A percentile compares a stretch with the other conserved stretches of the same genome.
Evolutionary conservation across 2,113 vertebrate species (phyloP).

Genomic region (Phalacrocorax aristotelis): DNA sequence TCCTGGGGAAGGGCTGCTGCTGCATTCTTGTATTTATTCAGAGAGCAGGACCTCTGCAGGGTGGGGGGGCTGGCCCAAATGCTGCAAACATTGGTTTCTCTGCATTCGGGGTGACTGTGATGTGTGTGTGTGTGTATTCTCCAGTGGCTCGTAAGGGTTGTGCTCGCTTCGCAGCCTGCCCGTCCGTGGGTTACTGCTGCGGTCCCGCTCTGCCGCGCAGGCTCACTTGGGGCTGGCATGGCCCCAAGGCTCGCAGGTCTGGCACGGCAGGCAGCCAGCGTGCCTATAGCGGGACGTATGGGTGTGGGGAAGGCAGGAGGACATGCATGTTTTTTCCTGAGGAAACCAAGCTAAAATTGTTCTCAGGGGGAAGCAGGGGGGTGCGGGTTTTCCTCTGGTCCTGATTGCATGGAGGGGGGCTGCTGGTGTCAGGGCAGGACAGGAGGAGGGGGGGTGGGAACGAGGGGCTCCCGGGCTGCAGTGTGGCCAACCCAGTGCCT

Average conservation of each 20-base stretch:
- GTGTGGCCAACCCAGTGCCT: rapidly evolving
- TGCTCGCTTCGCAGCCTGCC: neutral
- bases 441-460: neutral
- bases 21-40: rapidly evolving
- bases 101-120: rapidly evolving
- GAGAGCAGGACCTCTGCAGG: neutral
- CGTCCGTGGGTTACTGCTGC: rapidly evolving
- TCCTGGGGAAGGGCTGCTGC: neutral
- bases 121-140: neutral
- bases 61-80: neutral
- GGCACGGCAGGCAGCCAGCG: neutral
- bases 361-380: neutral
- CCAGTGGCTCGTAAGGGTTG: neutral
- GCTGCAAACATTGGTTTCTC: neutral
- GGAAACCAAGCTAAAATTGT: conserved; percentile 21
- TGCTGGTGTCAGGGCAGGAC: neutral
- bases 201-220: neutral
- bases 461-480: neutral
- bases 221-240: neutral
- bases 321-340: conserved; percentile 45
- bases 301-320: neutral
- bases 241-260: neutral
- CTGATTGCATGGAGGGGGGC: neutral
- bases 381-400: neutral
- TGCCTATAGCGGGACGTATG: conserved; percentile 11